phyloP scores from a whole-genome alignment of 2,888 invertebrate species.

The Agrotis exclamationis region DNA sequence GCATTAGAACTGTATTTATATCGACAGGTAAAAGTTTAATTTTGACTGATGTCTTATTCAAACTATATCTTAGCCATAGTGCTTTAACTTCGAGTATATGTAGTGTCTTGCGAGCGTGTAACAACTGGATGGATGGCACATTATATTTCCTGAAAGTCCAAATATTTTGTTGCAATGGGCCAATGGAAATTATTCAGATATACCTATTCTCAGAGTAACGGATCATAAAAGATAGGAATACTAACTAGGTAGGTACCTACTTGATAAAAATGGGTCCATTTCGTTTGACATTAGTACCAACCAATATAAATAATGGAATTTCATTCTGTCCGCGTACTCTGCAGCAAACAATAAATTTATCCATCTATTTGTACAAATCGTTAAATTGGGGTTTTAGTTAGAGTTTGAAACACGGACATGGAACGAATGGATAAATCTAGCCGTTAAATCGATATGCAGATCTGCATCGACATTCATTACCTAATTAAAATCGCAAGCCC shows the following conservation, averaged over 20 bases:
- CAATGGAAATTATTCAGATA: neutral
- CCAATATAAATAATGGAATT: slow-evolving; percentile 49
- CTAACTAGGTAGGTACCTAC: slow-evolving; percentile 18
- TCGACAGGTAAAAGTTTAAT: neutral
- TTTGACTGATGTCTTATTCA: neutral
- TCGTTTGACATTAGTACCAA: slow-evolving; percentile 26
- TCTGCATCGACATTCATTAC: slow-evolving; percentile 91
- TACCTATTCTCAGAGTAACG: neutral
- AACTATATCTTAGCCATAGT: neutral
- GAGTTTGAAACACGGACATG: slow-evolving; percentile 84
- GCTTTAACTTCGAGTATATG: neutral
- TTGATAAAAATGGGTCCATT: slow-evolving; percentile 21
- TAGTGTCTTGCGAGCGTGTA: neutral
- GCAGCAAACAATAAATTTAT: slow-evolving; percentile 61
- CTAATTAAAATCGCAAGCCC: slow-evolving; percentile 91
- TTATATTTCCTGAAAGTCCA: neutral
- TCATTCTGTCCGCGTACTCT: slow-evolving; percentile 43
- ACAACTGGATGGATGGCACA: neutral
- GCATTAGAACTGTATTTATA: neutral
- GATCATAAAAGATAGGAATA: slow-evolving; percentile 14
- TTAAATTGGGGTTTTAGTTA: slow-evolving; percentile 80
- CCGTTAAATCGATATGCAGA: slow-evolving; percentile 90
- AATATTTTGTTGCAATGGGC: neutral
- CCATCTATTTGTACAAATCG: slow-evolving; percentile 68
- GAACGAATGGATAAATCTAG: slow-evolving; percentile 89